phyloP scores from a whole-genome alignment of 2,888 invertebrate species.

The Lasioglossum marginatum region DNA sequence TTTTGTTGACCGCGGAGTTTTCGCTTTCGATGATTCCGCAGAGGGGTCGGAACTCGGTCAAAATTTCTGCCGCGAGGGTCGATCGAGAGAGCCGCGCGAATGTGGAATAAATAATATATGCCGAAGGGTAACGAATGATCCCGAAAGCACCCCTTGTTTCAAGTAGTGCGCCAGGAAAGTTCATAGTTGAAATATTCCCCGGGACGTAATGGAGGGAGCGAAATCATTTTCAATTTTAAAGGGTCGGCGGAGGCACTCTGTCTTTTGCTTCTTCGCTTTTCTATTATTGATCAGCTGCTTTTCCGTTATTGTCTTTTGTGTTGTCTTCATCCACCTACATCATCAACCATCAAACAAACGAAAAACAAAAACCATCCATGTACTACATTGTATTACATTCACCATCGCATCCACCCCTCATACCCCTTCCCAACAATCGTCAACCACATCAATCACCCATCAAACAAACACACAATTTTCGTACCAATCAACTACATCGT shows the following conservation, averaged over 20 bases:
- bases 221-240: conserved; percentile 25
- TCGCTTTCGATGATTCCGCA: neutral
- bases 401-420: too few relatives aligned
- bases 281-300: neutral
- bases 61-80: conserved; percentile 60
- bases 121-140: conserved; percentile 74
- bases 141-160: conserved; percentile 62
- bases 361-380: too few relatives aligned
- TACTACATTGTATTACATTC: too few relatives aligned
- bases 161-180: conserved; percentile 11
- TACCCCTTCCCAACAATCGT: too few relatives aligned
- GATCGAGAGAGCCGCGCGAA: conserved; percentile 60
- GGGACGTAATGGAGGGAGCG: neutral
- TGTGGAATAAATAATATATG: conserved; percentile 76
- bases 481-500: too few relatives aligned
- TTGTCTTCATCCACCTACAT: too few relatives aligned
- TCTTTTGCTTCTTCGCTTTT: neutral
- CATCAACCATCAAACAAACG: too few relatives aligned
- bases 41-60: conserved; percentile 47
- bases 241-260: neutral
- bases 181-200: neutral
- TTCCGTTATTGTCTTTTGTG: neutral
- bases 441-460: neutral
- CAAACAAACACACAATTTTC: neutral
- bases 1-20: neutral